Evolutionary conservation across 2,797 vertebrate genomes (phyloP), one percentile per base, ranked within the genome.

Genomic region (Lerista edwardsae): DNA sequence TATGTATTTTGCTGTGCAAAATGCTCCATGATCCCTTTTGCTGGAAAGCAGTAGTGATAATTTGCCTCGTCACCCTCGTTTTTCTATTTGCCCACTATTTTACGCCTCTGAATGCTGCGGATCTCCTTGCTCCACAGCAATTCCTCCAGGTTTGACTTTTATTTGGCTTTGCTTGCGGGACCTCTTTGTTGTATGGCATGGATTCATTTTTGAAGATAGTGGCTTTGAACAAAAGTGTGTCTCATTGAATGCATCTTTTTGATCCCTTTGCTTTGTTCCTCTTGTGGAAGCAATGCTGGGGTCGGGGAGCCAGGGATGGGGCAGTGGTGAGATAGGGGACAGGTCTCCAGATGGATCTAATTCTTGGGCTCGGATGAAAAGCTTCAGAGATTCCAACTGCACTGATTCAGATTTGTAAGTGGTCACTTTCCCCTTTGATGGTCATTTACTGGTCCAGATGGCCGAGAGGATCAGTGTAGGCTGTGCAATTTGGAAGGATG

Each of bases 21-120:
- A 7, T 10, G 47, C 47, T 51, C 47, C 9, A 12, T 51, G 12
- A 51, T 10, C 47, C 14, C 14, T 51, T 51, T 51, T 14, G 47
- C 47, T 51, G 47, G 2, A 51, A 51, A 51, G 47, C 12, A 14
- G 47, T 51, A 51, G 14, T 51, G 47, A 51, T 5, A 51, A 31
- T 47, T 87, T 74, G 39, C 76, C 47, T 62, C 51, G 77, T 86
- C 31, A 41, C 39, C 62, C 55, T 85, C 83, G 79, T 41, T 83
- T 91, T 84, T 83, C 47, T 39, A 79, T 64, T 84, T 61, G 6
- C 64, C 1, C 19, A 2, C 41, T 59, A 29, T 41, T 79, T 55
- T 83, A 73, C 69, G 76, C 82, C 85, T 47, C 71, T 89, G 77
- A 64, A 84, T 80, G 1, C 57, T 51, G 65, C 81, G 85, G 80